Base-by-base conservation (phyloP, 2,113 vertebrate species). In the Origma solitaria region DNA sequence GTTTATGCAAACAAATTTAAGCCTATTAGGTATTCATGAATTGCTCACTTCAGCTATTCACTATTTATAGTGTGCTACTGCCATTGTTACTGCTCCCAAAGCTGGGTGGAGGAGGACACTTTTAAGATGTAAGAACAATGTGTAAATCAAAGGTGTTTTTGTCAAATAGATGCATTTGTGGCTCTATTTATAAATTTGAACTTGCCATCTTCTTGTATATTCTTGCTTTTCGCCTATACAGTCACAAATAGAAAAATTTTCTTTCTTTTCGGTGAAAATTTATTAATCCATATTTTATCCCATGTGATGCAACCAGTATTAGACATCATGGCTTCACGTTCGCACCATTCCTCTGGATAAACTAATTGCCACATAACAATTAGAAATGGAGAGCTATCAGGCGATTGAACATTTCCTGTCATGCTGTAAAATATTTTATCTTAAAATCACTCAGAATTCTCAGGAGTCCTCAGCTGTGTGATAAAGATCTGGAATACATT, bases 1-100 rank as follows among this genome's bases (percentile, higher is more conserved):
- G 38, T 70, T 95, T 86, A 73, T 91, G 84, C 64, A 89, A 84
- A 94, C 73, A 88, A 68, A 84, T 71, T 81, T 69, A 84, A 94
- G 72, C 27, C 44, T 83, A n/a, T 50, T 78, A 66, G 50, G 33
- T 85, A 80, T 86, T 85, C 53, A 86, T 76, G n/a, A 86, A 53
- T 61, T 90, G 90, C 71, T 96, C 87, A 58, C 64, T 87, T 96
- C 65, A 94, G 75, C 38, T 85, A 35, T 31, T 85, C 73, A 37
- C 47, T 86, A 60, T 91, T 88, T 85, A 88, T 65, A 92, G 53
- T 45, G 25, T 33, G 37, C 45, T 66, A 53, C 44, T 85, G 60
- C 15, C 61, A 64, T 42, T 72, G 71, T 68, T 72, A 62, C 42
- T 76, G 66, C 65, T 93, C 68, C 35, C 62, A 75, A 86, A 90